Conservation (phyloP, 2,888 invertebrate species). For the Rhagonycha fulva region DNA sequence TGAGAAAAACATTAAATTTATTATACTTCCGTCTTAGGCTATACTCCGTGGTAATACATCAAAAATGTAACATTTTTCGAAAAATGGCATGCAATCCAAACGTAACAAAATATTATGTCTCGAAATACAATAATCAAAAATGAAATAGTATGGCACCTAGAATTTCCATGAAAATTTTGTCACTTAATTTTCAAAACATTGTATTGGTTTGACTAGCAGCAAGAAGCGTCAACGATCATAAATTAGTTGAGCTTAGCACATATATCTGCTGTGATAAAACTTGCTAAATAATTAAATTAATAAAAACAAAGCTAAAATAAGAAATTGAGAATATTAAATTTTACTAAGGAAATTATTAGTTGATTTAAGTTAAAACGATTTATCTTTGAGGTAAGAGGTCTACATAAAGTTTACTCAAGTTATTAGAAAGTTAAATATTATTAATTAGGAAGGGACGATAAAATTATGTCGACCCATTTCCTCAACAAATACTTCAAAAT, state of each 20-base stretch:
- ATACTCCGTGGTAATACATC: neutral
- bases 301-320: slow-evolving; percentile 26
- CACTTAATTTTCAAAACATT: slow-evolving; percentile 6
- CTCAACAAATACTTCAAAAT: neutral
- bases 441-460: neutral
- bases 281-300: slow-evolving; percentile 15
- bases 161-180: slow-evolving; percentile 1
- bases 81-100: neutral
- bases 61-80: neutral
- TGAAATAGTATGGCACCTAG: slow-evolving; percentile 1
- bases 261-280: slow-evolving; percentile 4
- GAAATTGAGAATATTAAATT: neutral
- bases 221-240: slow-evolving; percentile 35
- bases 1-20: too few relatives aligned
- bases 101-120: neutral
- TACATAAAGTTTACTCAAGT: neutral
- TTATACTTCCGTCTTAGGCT: neutral
- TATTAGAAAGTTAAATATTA: neutral
- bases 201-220: slow-evolving; percentile 49
- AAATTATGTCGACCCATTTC: neutral
- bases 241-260: slow-evolving; percentile 23
- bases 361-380: neutral
- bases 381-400: neutral
- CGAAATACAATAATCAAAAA: neutral
- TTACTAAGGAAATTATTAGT: neutral